These are phyloP conservation scores for Cepaea nemoralis DNA, from an alignment of 1,140 invertebrate species.

Conservation along the genomic window DNA sequence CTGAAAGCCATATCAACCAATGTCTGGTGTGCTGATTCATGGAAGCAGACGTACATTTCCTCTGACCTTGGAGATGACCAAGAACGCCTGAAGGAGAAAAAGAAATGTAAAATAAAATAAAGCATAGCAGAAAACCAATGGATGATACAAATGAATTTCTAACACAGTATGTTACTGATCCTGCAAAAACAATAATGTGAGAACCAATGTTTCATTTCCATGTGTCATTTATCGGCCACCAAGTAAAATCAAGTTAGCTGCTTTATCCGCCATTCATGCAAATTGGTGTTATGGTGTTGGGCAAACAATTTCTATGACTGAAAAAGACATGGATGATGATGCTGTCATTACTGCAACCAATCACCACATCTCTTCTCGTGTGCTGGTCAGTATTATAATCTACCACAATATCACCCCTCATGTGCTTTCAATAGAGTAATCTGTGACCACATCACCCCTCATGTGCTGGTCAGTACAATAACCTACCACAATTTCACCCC, in stretches of 20 bases:
- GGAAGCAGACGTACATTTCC: conserved; percentile 71
- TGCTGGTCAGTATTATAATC: no score
- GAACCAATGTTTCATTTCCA: no score
- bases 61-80: conserved; percentile 53
- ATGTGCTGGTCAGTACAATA: no score
- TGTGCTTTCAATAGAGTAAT: background rate
- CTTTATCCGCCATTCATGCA: background rate
- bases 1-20: conserved; percentile 71
- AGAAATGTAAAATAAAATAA: conserved; percentile 4
- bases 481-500: no score
- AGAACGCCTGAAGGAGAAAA: conserved; percentile 57
- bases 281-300: background rate
- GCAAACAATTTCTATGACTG: background rate
- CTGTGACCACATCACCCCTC: background rate
- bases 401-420: no score
- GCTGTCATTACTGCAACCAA: background rate
- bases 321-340: background rate
- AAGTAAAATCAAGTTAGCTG: background rate
- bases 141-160: no score
- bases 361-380: background rate
- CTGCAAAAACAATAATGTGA: no score
- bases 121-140: no score
- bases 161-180: no score
- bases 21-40: conserved; percentile 70
- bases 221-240: no score